These are phyloP conservation scores for Stomatorhinus walkeri DNA, from an alignment of 2,797 vertebrate species.

Conservation along the genomic window DNA sequence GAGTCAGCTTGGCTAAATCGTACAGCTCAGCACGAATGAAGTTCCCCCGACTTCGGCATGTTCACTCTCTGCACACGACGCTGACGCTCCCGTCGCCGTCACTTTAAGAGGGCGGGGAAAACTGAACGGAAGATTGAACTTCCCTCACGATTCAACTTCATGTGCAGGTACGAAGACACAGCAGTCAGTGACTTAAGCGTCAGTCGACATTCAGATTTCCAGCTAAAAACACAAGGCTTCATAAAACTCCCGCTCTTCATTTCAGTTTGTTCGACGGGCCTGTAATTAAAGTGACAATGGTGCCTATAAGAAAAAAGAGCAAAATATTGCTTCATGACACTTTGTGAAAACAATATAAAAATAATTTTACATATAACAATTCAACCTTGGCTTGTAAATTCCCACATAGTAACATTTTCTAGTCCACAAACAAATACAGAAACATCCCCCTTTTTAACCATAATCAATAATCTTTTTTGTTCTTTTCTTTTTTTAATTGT, in stretches of 20 bases:
- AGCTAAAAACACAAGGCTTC: conserved; percentile 20
- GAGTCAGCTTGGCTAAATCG: not conserved
- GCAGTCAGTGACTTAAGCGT: not conserved
- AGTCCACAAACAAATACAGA: conserved; percentile 49
- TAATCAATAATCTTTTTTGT: conserved; percentile 36
- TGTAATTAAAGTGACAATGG: conserved; percentile 50
- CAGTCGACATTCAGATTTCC: not conserved
- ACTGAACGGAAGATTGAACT: not conserved
- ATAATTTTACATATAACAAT: conserved; percentile 64
- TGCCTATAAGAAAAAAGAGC: conserved; percentile 53
- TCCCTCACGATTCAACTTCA: not conserved
- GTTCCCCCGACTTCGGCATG: not conserved
- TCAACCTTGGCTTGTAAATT: conserved; percentile 65
- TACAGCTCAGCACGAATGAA: not conserved
- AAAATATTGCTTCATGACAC: conserved; percentile 64
- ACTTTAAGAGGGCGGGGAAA: not conserved
- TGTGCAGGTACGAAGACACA: not conserved
- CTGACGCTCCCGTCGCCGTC: not conserved
- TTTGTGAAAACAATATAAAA: conserved; percentile 69
- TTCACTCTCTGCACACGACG: not conserved
- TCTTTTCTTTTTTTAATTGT: not conserved
- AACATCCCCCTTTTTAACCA: conserved; percentile 50
- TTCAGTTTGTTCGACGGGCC: conserved; percentile 46
- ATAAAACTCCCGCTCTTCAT: conserved; percentile 41
- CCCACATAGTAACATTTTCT: conserved; percentile 49